Evolutionary conservation across 2,113 vertebrate species (phyloP).

Genomic region (Silurus glanis): DNA sequence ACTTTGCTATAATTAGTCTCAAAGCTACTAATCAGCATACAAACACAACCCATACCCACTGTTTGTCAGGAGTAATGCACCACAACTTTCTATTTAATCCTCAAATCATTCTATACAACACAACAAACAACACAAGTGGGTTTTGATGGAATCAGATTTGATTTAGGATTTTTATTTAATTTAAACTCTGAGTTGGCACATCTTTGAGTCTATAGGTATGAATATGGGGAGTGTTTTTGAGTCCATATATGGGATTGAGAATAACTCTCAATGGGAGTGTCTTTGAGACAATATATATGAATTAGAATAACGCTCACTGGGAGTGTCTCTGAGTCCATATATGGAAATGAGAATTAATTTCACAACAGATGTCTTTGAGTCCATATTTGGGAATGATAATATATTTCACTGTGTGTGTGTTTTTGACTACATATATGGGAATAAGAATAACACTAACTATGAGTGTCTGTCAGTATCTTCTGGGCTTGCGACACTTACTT

Average conservation of each 20-base stretch:
- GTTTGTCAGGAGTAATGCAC: neutral
- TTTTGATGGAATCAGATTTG: neutral
- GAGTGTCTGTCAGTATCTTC: too few relatives aligned
- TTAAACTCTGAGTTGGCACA: neutral
- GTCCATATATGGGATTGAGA: too few relatives aligned
- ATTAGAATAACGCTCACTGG: neutral
- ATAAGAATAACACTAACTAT: neutral
- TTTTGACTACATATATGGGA: neutral
- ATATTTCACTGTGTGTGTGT: neutral
- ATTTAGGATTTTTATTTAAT: neutral
- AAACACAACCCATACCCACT: neutral
- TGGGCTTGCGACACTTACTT: too few relatives aligned
- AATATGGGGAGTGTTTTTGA: neutral
- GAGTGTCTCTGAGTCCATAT: neutral
- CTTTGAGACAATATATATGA: neutral
- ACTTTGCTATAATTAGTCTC: neutral
- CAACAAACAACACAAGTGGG: neutral
- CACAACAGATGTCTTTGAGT: too few relatives aligned
- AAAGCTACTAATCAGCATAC: neutral
- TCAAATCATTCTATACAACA: neutral
- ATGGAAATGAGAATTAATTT: too few relatives aligned
- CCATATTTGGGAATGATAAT: too few relatives aligned
- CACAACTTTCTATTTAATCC: neutral
- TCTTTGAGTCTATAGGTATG: neutral
- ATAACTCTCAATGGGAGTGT: neutral